Conservation (phyloP, 2,888 invertebrate genomes). For the Polietes domitor region DNA sequence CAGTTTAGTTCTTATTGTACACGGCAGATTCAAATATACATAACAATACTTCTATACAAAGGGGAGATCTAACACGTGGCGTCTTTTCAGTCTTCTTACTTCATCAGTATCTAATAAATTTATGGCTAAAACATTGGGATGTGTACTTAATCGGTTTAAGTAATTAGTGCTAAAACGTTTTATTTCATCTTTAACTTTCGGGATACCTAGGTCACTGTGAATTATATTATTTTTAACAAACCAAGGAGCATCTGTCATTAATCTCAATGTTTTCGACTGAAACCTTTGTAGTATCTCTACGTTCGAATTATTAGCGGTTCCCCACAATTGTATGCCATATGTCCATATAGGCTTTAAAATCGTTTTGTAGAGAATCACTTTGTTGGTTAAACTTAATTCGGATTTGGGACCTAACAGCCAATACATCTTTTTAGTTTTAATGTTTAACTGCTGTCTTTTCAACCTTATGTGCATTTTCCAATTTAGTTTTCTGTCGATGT, state of each 20-base stretch:
- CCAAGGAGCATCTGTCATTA: slow-evolving; percentile 21
- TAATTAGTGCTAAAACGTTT: slow-evolving; percentile 12
- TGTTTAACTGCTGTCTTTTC: neutral
- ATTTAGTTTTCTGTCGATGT: neutral
- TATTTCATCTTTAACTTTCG: neutral
- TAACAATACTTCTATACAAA: neutral
- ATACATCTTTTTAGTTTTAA: neutral
- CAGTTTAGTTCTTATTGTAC: too few species aligned
- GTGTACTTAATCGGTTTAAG: neutral
- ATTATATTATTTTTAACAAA: slow-evolving; percentile 24
- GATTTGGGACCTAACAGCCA: slow-evolving; percentile 9
- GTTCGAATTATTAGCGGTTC: slow-evolving; percentile 19
- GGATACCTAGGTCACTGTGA: too few species aligned
- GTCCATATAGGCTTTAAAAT: neutral
- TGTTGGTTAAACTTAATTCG: neutral
- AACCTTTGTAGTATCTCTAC: slow-evolving; percentile 33
- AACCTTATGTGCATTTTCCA: neutral
- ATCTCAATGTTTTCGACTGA: slow-evolving; percentile 36
- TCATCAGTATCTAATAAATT: neutral
- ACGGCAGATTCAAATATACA: neutral
- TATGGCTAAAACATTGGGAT: slow-evolving; percentile 21
- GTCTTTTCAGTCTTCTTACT: slow-evolving; percentile 15
- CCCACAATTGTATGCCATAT: slow-evolving; percentile 7
- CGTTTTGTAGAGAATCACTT: neutral
- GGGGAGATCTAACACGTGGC: neutral